Conservation (phyloP, 2,888 invertebrate species). For the Danaus chrysippus region DNA sequence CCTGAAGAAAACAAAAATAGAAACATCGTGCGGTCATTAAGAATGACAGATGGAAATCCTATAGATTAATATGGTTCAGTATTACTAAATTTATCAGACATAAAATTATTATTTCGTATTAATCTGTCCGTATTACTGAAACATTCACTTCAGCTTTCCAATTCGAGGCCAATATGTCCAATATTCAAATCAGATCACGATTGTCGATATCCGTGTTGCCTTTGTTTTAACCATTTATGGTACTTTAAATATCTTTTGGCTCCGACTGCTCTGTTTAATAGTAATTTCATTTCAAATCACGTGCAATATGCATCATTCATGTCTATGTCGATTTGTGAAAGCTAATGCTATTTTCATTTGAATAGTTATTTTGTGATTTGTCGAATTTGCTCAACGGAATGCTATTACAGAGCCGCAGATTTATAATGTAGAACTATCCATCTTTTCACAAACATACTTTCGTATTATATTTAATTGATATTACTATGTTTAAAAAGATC, state of each 20-base stretch:
- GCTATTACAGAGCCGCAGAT: neutral
- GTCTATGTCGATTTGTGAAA: conserved; percentile 32
- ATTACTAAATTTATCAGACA: neutral
- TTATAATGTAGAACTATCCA: too few species aligned
- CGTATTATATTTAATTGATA: too few species aligned
- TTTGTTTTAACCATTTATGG: conserved; percentile 19
- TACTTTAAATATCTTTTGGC: conserved; percentile 17
- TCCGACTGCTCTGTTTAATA: conserved; percentile 17
- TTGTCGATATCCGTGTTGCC: conserved; percentile 14
- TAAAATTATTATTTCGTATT: neutral
- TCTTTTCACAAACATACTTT: too few species aligned
- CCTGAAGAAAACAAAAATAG: too few species aligned
- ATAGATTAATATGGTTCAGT: too few species aligned
- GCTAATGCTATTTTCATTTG: conserved; percentile 24
- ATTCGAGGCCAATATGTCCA: conserved; percentile 18
- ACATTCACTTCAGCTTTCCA: conserved; percentile 14
- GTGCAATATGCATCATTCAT: conserved; percentile 25
- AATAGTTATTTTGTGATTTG: conserved; percentile 1
- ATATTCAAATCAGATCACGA: conserved; percentile 23
- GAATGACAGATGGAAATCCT: too few species aligned
- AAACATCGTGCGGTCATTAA: too few species aligned
- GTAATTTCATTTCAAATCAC: conserved; percentile 35
- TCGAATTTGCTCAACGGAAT: conserved; percentile 2
- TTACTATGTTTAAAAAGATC: too few species aligned
- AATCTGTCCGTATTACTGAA: conserved; percentile 1